Evolutionary conservation across 2,888 invertebrate genomes (phyloP).

Genomic region (Meta bourneti): DNA sequence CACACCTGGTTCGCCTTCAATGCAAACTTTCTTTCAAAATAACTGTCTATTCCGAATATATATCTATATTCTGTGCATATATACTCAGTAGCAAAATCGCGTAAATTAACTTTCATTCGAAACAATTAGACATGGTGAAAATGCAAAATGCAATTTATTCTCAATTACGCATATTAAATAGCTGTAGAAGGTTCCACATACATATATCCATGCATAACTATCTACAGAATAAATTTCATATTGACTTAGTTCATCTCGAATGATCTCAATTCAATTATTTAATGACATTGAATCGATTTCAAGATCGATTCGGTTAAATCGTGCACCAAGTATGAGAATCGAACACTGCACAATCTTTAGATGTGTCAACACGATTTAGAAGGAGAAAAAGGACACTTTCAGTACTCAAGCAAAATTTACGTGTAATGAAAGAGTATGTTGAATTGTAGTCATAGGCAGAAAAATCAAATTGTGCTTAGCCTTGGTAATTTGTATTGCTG

Average conservation of each 20-base stretch:
- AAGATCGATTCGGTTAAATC: neutral
- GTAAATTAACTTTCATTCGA: neutral
- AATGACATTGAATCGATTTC: neutral
- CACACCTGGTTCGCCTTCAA: slow-evolving; percentile 16
- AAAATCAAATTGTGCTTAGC: neutral
- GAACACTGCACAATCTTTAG: slow-evolving; percentile 55
- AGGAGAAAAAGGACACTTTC: slow-evolving; percentile 19
- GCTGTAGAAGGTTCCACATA: neutral
- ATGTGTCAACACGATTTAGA: slow-evolving; percentile 32
- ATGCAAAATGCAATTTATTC: neutral
- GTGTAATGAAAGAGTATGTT: neutral
- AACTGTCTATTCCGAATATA: neutral
- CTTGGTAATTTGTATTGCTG: neutral
- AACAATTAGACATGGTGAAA: neutral
- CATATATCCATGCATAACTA: neutral
- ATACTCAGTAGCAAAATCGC: neutral
- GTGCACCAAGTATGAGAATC: slow-evolving; percentile 39
- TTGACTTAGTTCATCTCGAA: neutral
- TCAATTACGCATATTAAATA: neutral
- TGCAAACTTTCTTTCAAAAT: neutral
- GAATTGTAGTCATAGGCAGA: neutral
- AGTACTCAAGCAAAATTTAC: slow-evolving; percentile 9
- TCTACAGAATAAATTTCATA: neutral
- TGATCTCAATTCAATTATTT: neutral
- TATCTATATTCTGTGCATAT: neutral